Conservation (phyloP, 2,113 vertebrate genomes). For the Forbesichthys papilliferus region DNA sequence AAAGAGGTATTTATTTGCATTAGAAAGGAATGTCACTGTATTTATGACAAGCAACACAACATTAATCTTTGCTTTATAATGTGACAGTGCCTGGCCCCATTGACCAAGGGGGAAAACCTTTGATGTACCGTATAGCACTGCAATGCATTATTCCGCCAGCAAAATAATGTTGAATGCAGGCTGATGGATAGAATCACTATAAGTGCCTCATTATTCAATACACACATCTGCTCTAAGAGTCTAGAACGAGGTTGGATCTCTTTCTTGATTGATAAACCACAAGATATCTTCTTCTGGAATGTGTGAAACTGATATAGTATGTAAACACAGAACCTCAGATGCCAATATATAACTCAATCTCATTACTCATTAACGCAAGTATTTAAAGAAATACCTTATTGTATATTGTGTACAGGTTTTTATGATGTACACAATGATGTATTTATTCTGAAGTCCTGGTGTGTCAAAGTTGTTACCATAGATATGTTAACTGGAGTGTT, state of each 20-base stretch:
- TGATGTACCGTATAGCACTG: conserved; percentile 1
- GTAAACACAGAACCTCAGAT: not conserved
- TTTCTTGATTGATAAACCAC: not conserved
- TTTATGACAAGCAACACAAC: conserved; percentile 11
- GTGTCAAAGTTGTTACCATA: no score
- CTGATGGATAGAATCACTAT: not conserved
- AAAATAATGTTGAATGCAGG: conserved; percentile 11
- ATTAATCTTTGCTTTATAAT: conserved; percentile 9
- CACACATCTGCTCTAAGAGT: not conserved
- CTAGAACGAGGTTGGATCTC: not conserved
- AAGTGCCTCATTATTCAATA: not conserved
- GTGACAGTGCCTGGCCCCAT: conserved; percentile 14
- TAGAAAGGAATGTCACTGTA: no score
- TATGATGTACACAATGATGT: not conserved
- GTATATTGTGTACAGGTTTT: not conserved
- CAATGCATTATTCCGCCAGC: conserved; percentile 19
- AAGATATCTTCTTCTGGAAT: not conserved
- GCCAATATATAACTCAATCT: not conserved
- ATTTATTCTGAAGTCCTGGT: no score
- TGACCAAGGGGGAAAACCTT: conserved; percentile 24
- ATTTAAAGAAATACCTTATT: no score
- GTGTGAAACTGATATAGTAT: not conserved
- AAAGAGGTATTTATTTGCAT: not conserved
- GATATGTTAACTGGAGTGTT: no score
- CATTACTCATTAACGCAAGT: not conserved